These are phyloP conservation scores for Esox masquinongy DNA, from an alignment of 2,797 vertebrate species.

Conservation along the genomic window DNA sequence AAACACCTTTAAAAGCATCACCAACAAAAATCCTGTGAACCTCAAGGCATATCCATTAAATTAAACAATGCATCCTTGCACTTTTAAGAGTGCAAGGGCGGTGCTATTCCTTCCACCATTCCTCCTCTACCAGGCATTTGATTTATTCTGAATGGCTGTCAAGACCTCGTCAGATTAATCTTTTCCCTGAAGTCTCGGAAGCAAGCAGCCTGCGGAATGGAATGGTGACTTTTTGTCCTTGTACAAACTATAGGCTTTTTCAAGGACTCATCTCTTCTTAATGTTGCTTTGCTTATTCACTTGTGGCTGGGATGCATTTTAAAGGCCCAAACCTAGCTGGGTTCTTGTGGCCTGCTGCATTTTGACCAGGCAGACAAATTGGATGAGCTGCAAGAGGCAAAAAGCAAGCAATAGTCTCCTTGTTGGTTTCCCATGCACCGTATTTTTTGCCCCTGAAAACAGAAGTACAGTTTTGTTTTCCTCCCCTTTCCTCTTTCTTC, in stretches of 20 bases:
- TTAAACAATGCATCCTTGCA: too few species aligned
- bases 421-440: not conserved
- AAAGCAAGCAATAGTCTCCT: constrained; percentile 1
- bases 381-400: constrained; percentile 18
- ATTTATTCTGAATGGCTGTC: constrained; percentile 21
- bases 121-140: constrained; percentile 25
- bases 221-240: constrained; percentile 33
- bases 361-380: constrained; percentile 10
- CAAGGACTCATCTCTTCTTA: constrained; percentile 1
- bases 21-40: too few species aligned
- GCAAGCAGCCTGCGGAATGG: constrained; percentile 14
- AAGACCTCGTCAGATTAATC: not conserved
- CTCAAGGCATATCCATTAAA: too few species aligned
- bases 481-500: not conserved
- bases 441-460: not conserved
- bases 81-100: too few species aligned
- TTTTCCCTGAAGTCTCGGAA: constrained; percentile 16
- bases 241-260: constrained; percentile 30
- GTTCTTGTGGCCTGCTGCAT: constrained; percentile 25
- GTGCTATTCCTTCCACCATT: too few species aligned
- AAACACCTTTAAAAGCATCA: too few species aligned
- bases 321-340: constrained; percentile 22
- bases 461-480: not conserved
- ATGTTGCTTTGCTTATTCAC: constrained; percentile 29
- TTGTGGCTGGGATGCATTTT: not conserved